Base-by-base conservation (phyloP, 2,113 vertebrate species). In the Stictonetta naevosa region DNA sequence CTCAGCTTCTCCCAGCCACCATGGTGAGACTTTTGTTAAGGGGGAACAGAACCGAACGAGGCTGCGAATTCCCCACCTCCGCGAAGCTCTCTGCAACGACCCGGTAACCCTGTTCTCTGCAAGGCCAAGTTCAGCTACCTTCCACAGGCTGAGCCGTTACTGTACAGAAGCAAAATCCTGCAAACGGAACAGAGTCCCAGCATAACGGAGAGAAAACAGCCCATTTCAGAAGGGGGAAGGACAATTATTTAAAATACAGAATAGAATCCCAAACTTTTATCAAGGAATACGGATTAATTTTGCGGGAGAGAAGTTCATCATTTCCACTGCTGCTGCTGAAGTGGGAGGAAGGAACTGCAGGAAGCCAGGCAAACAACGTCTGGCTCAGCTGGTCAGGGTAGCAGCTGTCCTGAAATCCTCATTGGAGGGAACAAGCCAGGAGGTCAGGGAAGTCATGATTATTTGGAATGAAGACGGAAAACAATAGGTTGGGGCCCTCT, bases 401-500 rank as follows among this genome's bases (percentile, higher is more conserved):
- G 96, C 96, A 96, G 97, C 95, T 97, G 97, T 78, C 86, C 94
- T 6, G 16, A 94, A 91, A 93, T 74, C 90, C 74, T 86, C 92
- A 56, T 3, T 60, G 79, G 25, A 90, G 67, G 73, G 93, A 93
- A 26, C 2, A 38, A 93, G 88, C 74, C 93, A 78, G 76, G 89
- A 96, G 97, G 96, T 95, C 97, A 95, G 22, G 38, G 90, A 78
- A 97, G 95, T 91, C 95, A 91, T 4, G 23, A 86, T 76, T 90
- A 95, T 92, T 94, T 86, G 88, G 76, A 87, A 95, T 50, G 76
- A 77, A 76, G 91, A 66, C 33, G 44, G 60, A 68, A 91, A 96
- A 97, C 95, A 97, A 97, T 96, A 92, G 97, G 58, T 38, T 67
- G 92, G 89, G 97, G 84, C 86, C 92, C 82, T 76, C n/a, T 25